These are phyloP conservation scores for Gallinago solitaria DNA, from an alignment of 2,797 vertebrate genomes.

Conservation along the genomic window DNA sequence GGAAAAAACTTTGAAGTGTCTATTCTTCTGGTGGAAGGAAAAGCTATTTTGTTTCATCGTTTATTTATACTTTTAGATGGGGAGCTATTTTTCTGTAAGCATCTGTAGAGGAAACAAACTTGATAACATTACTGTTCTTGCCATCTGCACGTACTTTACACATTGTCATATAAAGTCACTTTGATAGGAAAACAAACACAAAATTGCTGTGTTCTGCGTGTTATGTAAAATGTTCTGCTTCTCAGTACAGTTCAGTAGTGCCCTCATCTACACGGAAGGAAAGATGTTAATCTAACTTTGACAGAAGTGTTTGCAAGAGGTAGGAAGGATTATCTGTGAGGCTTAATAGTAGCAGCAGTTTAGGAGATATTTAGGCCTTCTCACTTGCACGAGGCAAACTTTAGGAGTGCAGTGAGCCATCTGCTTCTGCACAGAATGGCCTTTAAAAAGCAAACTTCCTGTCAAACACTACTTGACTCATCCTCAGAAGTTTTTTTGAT, in stretches of 20 bases:
- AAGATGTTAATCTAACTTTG: constrained; percentile 24
- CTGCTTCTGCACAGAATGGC: background rate
- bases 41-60: background rate
- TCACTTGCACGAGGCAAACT: background rate
- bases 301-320: constrained; percentile 27
- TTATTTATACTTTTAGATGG: constrained; percentile 35
- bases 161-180: constrained; percentile 19
- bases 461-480: background rate
- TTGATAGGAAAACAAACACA: constrained; percentile 36
- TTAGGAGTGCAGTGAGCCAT: background rate
- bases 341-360: constrained; percentile 25
- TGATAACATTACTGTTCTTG: constrained; percentile 19
- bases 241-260: background rate
- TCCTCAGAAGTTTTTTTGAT: background rate
- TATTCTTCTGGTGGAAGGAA: background rate
- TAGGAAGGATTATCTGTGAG: constrained; percentile 13
- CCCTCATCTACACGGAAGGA: background rate
- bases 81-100: constrained; percentile 11
- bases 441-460: background rate
- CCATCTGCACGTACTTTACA: constrained; percentile 52
- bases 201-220: background rate
- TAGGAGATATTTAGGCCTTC: constrained; percentile 39
- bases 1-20: background rate
- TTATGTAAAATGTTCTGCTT: background rate
- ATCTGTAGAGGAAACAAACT: constrained; percentile 24